Evolutionary conservation across 2,888 invertebrate species (phyloP).

Genomic region (Drosophila testacea): DNA sequence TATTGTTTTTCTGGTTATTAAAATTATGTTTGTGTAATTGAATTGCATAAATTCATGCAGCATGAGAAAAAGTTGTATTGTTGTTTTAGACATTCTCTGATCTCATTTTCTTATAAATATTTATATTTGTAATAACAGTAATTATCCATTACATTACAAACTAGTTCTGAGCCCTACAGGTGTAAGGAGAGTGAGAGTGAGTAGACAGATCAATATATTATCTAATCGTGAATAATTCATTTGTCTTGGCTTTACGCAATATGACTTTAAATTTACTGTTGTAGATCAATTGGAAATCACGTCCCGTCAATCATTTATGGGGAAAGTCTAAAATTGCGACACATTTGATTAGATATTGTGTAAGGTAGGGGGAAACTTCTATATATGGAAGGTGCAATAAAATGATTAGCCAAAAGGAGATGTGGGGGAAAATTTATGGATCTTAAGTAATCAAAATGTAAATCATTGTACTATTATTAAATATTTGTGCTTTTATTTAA

Average conservation of each 20-base stretch:
- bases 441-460: not conserved
- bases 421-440: conserved; percentile 7
- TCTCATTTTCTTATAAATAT: not conserved
- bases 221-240: conserved; percentile 34
- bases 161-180: not conserved
- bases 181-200: conserved; percentile 2
- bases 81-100: not conserved
- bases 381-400: conserved; percentile 13
- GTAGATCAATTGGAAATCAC: conserved; percentile 41
- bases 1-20: not conserved
- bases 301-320: conserved; percentile 31
- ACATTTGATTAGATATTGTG: conserved; percentile 48
- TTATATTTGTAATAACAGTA: conserved; percentile 2
- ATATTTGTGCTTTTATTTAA: conserved; percentile 54
- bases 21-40: not conserved
- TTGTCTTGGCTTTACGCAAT: conserved; percentile 20
- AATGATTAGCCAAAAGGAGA: conserved; percentile 15
- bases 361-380: conserved; percentile 11
- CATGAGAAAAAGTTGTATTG: not conserved
- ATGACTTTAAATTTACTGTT: conserved; percentile 31
- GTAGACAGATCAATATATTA: conserved; percentile 10
- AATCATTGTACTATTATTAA: conserved; percentile 22
- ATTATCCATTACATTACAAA: conserved; percentile 1
- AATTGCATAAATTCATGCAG: conserved; percentile 2
- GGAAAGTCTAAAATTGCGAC: conserved; percentile 51